phyloP scores from a whole-genome alignment of 2,888 invertebrate species.

The Drosophila eohydei region DNA sequence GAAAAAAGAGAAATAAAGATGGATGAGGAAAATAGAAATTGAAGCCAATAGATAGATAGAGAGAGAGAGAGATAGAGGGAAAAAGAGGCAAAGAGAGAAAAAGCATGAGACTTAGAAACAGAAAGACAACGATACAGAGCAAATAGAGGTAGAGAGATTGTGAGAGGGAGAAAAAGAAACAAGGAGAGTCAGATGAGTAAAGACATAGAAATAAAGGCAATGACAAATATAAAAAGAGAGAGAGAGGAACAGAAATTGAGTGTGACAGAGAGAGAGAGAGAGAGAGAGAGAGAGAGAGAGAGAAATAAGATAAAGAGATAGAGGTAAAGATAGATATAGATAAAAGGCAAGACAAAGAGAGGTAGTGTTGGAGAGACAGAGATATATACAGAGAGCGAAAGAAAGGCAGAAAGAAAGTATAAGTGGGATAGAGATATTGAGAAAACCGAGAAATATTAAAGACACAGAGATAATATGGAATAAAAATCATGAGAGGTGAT shows the following conservation, averaged over 20 bases:
- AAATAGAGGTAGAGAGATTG: too few species aligned
- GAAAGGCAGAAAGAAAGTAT: neutral
- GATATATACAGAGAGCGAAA: neutral
- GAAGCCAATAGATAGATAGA: neutral
- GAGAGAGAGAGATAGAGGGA: neutral
- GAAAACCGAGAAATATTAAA: too few species aligned
- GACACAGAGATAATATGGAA: too few species aligned
- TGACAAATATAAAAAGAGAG: too few species aligned
- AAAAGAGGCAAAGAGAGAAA: neutral
- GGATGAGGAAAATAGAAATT: neutral
- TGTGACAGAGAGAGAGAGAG: neutral
- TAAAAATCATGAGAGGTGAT: too few species aligned
- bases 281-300: too few species aligned
- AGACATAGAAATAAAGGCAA: too few species aligned
- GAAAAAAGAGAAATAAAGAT: neutral
- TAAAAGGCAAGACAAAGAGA: neutral
- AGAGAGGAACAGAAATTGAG: too few species aligned
- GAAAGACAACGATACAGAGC: neutral
- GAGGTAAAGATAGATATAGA: too few species aligned
- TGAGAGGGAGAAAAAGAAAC: neutral
- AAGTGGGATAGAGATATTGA: too few species aligned
- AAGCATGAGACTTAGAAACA: neutral
- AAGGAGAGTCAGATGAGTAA: neutral
- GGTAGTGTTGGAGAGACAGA: neutral
- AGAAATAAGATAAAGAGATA: neutral